Base-by-base conservation (phyloP, 2,888 invertebrate species). In the Dasysyrphus tricinctus region DNA sequence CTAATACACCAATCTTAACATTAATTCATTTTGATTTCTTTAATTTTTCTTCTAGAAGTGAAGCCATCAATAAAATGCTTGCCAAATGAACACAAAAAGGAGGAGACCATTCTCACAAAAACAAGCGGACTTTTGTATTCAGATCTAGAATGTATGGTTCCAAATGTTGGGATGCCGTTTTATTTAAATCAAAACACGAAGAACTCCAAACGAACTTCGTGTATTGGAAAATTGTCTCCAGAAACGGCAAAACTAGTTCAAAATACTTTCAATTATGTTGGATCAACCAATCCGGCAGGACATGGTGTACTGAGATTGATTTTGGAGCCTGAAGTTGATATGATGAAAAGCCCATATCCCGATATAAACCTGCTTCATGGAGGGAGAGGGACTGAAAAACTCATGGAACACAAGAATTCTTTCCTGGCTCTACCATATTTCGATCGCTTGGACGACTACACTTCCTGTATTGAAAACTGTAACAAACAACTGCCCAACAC, bases 371-470 rank as follows among this genome's bases (percentile, higher is more conserved):
- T 97, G 32, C 93, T 98, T 57, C 98, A 98, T 92, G 94, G 98
- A 88, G 98, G 96, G 44, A 97, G 98, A 88, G 98, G 96, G 44
- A 97, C 97, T 0, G 98, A 98, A 91, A 98, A 98, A 92, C 93
- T 98, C 7, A 97, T 97, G 91, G 98, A 98, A 92, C 93, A 96
- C 91, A 98, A 97, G 92, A 97, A 97, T 37, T 98, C 97, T 91
- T 93, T 94, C 8, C 97, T 97, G 93, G 96, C 95, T 1, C 90
- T 98, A 81, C 98, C 97, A 0, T 98, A 95, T 91, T n/a, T n/a
- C 2, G 1, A 6, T 42, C 12, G 14, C 5, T 42, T 42, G 14
- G 14, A 42, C 42, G 14, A 42, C 42, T n/a, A 5, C 4, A 3
- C 11, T 12, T 39, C 4, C 12, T 11, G 14, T 5, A 42, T 14